Conservation (phyloP, 2,113 vertebrate species). For the Lathamus discolor region DNA sequence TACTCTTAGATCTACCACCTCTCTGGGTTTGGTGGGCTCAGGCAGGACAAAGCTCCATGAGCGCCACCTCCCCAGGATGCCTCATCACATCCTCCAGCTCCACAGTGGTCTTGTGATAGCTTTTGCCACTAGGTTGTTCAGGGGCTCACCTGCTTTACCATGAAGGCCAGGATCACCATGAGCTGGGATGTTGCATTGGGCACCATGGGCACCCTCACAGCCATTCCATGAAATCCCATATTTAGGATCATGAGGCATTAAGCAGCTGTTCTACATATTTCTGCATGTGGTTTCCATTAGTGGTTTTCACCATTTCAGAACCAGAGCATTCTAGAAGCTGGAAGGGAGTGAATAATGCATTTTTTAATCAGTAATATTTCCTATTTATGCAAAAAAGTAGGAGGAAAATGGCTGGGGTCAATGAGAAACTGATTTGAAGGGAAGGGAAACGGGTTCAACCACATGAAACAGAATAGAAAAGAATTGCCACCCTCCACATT, state of each 20-base stretch:
- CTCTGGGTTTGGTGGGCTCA: not conserved
- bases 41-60: not conserved
- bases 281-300: not conserved
- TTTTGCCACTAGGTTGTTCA: not conserved
- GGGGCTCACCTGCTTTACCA: not conserved
- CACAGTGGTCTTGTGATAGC: not conserved
- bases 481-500: not conserved
- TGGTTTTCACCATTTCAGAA: not conserved
- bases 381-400: not conserved
- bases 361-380: not conserved
- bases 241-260: not conserved
- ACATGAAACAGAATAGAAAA: not conserved
- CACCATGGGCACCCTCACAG: not conserved
- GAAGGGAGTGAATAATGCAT: not conserved
- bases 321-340: not conserved
- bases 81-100: not conserved
- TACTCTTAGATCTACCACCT: not conserved
- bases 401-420: not conserved
- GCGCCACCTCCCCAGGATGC: not conserved
- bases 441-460: rapidly evolving
- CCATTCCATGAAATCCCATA: not conserved
- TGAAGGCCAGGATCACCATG: not conserved
- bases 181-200: not conserved
- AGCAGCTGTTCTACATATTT: not conserved
- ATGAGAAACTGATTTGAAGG: not conserved